Conservation (phyloP, 2,113 vertebrate genomes). For the Trichomycterus rosablanca region DNA sequence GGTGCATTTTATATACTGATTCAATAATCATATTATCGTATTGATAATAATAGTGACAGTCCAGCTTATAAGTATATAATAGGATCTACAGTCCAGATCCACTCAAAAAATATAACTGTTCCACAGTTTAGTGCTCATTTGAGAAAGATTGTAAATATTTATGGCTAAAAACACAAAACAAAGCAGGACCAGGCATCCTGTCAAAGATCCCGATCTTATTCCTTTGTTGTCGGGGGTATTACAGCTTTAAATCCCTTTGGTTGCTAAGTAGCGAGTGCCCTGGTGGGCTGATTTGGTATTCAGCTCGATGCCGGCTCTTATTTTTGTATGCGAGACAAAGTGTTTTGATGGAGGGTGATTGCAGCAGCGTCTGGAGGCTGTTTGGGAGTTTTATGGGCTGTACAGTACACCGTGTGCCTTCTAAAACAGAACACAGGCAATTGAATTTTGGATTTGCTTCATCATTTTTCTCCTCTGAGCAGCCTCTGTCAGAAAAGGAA, state of each 20-base stretch:
- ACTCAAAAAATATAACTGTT: too few relatives aligned
- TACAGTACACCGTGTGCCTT: slow-evolving; percentile 95
- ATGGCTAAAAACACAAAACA: slow-evolving; percentile 33
- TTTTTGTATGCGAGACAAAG: slow-evolving; percentile 99
- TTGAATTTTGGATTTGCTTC: slow-evolving; percentile 87
- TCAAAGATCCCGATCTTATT: slow-evolving; percentile 61
- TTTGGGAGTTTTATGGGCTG: slow-evolving; percentile 94
- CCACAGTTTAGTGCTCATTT: too few relatives aligned
- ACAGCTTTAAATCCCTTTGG: slow-evolving; percentile 84
- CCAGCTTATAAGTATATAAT: too few relatives aligned
- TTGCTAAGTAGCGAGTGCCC: slow-evolving; percentile 96
- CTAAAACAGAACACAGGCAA: slow-evolving; percentile 85
- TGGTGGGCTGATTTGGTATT: slow-evolving; percentile 98
- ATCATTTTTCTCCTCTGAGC: slow-evolving; percentile 76
- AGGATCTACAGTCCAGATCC: too few relatives aligned
- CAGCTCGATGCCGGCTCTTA: slow-evolving; percentile 86
- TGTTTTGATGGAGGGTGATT: slow-evolving; percentile 99
- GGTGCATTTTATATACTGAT: too few relatives aligned
- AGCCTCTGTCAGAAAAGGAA: slow-evolving; percentile 61
- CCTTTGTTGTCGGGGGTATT: slow-evolving; percentile 79
- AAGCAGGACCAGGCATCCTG: slow-evolving; percentile 47
- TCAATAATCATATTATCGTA: too few relatives aligned
- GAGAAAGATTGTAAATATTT: slow-evolving; percentile 28
- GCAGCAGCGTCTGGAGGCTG: slow-evolving; percentile 92
- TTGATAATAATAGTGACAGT: too few relatives aligned